A percentile compares a stretch with the other conserved stretches of the same genome.
These are phyloP conservation scores for Dusona sp. DNA, from an alignment of 2,888 invertebrate genomes.

Conservation along the genomic window DNA sequence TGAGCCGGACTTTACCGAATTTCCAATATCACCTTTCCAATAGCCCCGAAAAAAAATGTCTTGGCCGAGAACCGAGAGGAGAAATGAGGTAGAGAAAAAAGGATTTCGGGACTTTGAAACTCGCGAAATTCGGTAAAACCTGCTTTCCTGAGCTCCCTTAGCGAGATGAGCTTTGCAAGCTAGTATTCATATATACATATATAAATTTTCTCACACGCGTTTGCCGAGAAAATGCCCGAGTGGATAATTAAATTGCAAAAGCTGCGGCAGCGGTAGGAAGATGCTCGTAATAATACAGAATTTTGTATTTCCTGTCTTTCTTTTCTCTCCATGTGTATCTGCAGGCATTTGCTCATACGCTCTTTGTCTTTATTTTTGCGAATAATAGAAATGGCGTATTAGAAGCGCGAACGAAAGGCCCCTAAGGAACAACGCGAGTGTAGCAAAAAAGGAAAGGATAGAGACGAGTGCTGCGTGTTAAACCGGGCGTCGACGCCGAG, in stretches of 20 bases:
- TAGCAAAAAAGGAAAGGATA: neutral
- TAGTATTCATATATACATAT: neutral
- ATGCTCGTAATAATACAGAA: conserved; percentile 14
- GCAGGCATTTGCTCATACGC: conserved; percentile 5
- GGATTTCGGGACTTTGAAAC: neutral
- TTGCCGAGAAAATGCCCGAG: conserved; percentile 23
- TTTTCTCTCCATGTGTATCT: neutral
- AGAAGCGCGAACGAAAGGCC: conserved; percentile 42
- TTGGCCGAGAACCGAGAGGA: neutral
- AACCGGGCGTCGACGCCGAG: conserved; percentile 27
- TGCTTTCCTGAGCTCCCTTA: neutral
- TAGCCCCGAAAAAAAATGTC: neutral
- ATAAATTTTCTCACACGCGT: neutral
- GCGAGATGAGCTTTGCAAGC: conserved; percentile 16
- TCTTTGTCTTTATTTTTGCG: conserved; percentile 23
- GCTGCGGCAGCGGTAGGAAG: conserved; percentile 17
- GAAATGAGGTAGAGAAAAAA: neutral
- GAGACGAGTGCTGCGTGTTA: neutral
- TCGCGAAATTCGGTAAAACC: conserved; percentile 7
- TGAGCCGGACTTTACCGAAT: neutral
- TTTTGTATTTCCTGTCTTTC: neutral
- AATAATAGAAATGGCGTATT: conserved; percentile 25
- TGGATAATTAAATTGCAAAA: conserved; percentile 51
- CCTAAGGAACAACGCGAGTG: conserved; percentile 23
- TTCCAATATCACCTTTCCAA: conserved; percentile 5